These are phyloP conservation scores for Uropsilus gracilis DNA, from an alignment of 2,113 vertebrate species.

Conservation along the genomic window DNA sequence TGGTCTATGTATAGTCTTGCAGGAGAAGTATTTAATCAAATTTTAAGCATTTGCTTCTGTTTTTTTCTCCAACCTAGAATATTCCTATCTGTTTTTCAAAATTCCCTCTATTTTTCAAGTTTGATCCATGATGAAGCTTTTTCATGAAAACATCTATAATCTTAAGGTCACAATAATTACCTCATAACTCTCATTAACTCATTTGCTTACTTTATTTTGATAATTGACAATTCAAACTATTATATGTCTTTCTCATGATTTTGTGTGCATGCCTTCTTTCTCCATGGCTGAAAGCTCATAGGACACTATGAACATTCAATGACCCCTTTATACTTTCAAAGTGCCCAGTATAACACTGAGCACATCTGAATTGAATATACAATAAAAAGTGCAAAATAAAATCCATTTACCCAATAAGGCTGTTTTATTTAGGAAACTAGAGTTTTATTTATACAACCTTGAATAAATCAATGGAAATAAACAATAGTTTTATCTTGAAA, in stretches of 20 bases:
- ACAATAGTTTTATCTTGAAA: neutral
- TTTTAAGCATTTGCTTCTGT: constrained; percentile 30
- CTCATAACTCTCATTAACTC: neutral
- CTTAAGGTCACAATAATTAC: neutral
- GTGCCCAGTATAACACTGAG: neutral
- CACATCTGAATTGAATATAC: constrained; percentile 32
- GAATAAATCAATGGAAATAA: constrained; percentile 42
- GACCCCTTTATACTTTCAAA: neutral
- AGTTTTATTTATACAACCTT: constrained; percentile 6
- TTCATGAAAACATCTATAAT: constrained; percentile 36
- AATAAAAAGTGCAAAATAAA: constrained; percentile 63
- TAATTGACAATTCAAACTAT: neutral
- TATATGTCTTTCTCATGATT: constrained; percentile 8
- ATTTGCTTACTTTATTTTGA: constrained; percentile 22
- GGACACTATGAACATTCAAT: neutral
- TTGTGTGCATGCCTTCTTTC: constrained; percentile 47
- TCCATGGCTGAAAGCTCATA: constrained; percentile 20
- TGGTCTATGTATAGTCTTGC: neutral
- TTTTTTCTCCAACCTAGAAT: neutral
- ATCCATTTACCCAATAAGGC: neutral
- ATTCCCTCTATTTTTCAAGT: neutral
- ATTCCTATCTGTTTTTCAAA: neutral
- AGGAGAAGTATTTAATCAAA: constrained; percentile 3
- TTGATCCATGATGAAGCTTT: neutral
- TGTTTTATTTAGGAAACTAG: constrained; percentile 23